Base-by-base conservation (phyloP, 1,140 invertebrate genomes). In the Lerema accius region DNA sequence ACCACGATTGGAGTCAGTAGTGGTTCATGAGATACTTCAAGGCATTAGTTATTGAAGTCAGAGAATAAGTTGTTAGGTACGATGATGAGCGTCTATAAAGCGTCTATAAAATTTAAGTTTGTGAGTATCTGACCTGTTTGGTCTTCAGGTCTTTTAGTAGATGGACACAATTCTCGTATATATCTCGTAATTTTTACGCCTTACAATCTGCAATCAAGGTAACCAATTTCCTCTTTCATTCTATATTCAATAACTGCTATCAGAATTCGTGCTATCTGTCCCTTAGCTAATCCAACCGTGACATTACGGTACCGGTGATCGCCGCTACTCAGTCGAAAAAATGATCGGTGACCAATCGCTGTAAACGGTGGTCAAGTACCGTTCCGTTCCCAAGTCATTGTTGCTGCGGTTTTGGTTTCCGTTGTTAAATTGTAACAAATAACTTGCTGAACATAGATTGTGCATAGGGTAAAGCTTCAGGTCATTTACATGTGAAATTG, bases 361-460 rank as follows among this genome's bases (percentile, higher is more conserved):
- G 63, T 65, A 67, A 75, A 69, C 39, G 67, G 70, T 68, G 69
- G 67, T 69, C 60, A 66, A 67, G 67, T 78, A 71, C 72, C 76
- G 73, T 75, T 28, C 13, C 7, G 39, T 42, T 26, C 6, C 13
- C 17, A 72, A 79, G 71, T 71, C 70, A 43, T 68, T 67, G 56
- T 63, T 55, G 60, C 53, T 69, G 63, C 46, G 74, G 67, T 70
- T 71, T 67, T 50, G 46, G 61, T 71, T 64, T 48, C 48, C 35
- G 37, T 14, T 28, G 4, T 13, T 40, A 16, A 45, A 45, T 45
- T 45, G 39, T 56, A 45, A 45, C 53, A 39, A 55, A 55, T 42
- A 7, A 32, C 3, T 10, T 14, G 9, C 14, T 16, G 48, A 17
- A 16, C 14, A 9, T 37, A 1, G 35, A 37, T 37, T 37, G 11